Conservation (phyloP, 2,888 invertebrate genomes). For the Caenorhabditis becei region DNA sequence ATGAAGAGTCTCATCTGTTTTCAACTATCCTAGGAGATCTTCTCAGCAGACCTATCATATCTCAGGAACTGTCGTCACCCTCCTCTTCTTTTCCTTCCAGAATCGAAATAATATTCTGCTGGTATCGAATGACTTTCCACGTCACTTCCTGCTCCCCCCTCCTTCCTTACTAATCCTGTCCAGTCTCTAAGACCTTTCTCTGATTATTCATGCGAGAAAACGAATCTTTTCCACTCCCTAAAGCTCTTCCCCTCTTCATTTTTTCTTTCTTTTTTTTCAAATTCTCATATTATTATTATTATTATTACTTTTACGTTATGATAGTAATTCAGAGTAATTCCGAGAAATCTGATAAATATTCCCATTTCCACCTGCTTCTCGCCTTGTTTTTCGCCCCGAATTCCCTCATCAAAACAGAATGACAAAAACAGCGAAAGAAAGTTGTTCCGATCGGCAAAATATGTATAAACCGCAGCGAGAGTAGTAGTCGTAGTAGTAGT, state of each 20-base stretch:
- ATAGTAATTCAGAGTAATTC: not conserved
- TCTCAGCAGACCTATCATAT: too few species aligned
- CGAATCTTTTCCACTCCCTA: not conserved
- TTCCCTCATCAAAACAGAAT: not conserved
- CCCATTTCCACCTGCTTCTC: not conserved
- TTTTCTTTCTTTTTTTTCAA: not conserved
- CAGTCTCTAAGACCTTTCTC: slow-evolving; percentile 18
- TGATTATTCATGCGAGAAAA: slow-evolving; percentile 25
- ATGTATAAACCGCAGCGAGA: too few species aligned
- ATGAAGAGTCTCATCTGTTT: too few species aligned
- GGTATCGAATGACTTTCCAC: slow-evolving; percentile 1
- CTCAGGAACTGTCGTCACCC: too few species aligned
- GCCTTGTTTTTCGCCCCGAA: not conserved
- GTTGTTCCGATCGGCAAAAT: not conserved
- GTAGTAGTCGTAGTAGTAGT: not conserved
- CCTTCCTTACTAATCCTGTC: slow-evolving; percentile 3
- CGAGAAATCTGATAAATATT: not conserved
- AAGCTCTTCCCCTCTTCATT: not conserved
- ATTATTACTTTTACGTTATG: not conserved
- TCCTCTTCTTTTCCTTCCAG: too few species aligned
- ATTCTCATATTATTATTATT: not conserved
- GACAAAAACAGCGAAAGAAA: too few species aligned
- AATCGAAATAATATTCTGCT: too few species aligned
- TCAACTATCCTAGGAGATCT: too few species aligned
- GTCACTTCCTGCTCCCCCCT: slow-evolving; percentile 34